A percentile compares a stretch with the other conserved stretches of the same genome.
Evolutionary conservation across 2,888 invertebrate genomes (phyloP).

Genomic region (Pandemis corylana): DNA sequence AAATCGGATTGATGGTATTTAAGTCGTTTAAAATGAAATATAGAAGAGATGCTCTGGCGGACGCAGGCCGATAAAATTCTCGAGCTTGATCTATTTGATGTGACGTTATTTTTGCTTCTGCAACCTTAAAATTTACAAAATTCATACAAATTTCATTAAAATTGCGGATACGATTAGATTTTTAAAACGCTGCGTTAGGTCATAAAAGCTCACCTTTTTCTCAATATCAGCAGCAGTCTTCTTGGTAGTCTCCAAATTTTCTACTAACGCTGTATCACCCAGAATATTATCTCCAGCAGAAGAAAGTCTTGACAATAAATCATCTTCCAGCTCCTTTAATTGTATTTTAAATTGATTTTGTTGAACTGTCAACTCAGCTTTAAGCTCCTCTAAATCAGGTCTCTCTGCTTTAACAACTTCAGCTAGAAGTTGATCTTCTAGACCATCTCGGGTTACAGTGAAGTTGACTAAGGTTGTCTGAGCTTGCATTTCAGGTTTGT

Average conservation of each 20-base stretch:
- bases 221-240: slow-evolving; percentile 98
- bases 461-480: slow-evolving; percentile 98
- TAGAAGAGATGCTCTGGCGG: slow-evolving; percentile 95
- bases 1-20: slow-evolving; percentile 98
- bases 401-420: slow-evolving; percentile 99
- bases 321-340: slow-evolving; percentile 96
- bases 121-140: slow-evolving; percentile 78
- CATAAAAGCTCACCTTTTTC: slow-evolving; percentile 87
- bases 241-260: slow-evolving; percentile 98
- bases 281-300: slow-evolving; percentile 97
- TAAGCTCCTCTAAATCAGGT: slow-evolving; percentile 97
- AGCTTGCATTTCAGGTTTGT: slow-evolving; percentile 99
- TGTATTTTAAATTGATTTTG: slow-evolving; percentile 99
- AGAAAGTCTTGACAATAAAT: slow-evolving; percentile 94
- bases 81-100: slow-evolving; percentile 96
- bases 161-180: neutral
- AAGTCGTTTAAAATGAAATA: slow-evolving; percentile 98
- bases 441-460: slow-evolving; percentile 97
- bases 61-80: slow-evolving; percentile 95
- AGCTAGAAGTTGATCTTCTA: slow-evolving; percentile 97
- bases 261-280: slow-evolving; percentile 97
- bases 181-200: neutral
- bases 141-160: neutral
- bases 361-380: slow-evolving; percentile 97
- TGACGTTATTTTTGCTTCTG: slow-evolving; percentile 96